phyloP scores from a whole-genome alignment of 2,888 invertebrate species.

The Eledone cirrhosa region DNA sequence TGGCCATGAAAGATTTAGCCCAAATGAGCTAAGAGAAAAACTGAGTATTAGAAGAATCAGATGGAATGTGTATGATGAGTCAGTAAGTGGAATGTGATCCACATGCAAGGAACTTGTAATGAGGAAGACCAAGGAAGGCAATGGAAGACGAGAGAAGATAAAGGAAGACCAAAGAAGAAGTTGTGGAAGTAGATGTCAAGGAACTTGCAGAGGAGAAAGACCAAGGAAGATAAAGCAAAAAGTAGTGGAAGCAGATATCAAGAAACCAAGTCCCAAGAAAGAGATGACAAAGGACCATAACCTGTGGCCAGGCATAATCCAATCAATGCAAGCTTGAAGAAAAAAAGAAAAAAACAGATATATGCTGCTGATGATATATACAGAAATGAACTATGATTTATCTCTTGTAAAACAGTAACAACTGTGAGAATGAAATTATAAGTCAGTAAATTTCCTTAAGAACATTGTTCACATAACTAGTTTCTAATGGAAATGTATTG shows the following conservation, averaged over 20 bases:
- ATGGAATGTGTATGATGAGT: neutral
- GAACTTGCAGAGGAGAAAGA: neutral
- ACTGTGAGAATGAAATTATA: no score
- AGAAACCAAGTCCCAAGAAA: neutral
- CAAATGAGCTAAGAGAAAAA: neutral
- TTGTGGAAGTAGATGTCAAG: neutral
- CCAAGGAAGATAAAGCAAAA: neutral
- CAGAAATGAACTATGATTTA: no score
- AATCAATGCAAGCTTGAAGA: neutral
- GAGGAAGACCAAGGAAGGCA: no score
- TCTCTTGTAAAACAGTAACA: no score
- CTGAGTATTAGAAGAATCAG: neutral
- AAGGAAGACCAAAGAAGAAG: neutral
- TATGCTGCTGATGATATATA: neutral
- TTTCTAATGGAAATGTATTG: no score
- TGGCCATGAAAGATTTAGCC: no score
- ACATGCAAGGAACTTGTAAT: no score
- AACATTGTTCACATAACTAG: no score
- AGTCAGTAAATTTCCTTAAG: no score
- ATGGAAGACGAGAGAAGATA: neutral
- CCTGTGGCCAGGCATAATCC: neutral
- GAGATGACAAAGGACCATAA: neutral
- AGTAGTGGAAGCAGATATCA: neutral
- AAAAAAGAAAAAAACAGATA: neutral
- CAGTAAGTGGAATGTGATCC: no score